These are phyloP conservation scores for Callipepla squamata DNA, from an alignment of 2,113 vertebrate species.

Conservation along the genomic window DNA sequence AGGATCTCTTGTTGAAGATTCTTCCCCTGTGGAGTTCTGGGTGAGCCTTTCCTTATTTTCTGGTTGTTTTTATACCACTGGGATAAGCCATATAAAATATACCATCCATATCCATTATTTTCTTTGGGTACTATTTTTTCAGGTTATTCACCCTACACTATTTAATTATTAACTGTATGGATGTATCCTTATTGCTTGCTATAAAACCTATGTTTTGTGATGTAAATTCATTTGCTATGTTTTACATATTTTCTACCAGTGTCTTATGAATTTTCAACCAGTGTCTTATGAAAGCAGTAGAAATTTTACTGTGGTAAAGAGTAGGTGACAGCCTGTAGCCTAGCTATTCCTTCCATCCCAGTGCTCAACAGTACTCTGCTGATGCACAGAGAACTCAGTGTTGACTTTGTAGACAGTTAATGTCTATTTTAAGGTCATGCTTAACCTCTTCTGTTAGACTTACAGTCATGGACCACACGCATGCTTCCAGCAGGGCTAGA, in stretches of 20 bases:
- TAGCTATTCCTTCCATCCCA: not conserved
- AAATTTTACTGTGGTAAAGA: not conserved
- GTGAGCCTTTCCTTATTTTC: too few relatives aligned
- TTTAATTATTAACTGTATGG: not conserved
- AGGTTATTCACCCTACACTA: too few relatives aligned
- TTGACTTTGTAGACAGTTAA: not conserved
- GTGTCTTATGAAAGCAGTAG: not conserved
- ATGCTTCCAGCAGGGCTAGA: not conserved
- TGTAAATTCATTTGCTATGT: not conserved
- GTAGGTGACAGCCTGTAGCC: not conserved
- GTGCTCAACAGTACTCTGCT: not conserved
- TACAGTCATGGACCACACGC: not conserved
- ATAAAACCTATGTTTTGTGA: not conserved
- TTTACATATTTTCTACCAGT: not conserved
- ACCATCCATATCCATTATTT: too few relatives aligned
- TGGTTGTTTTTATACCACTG: too few relatives aligned
- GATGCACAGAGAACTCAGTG: not conserved
- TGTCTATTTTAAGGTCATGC: not conserved
- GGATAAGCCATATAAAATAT: too few relatives aligned
- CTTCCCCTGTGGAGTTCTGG: too few relatives aligned
- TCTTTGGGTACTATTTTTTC: too few relatives aligned
- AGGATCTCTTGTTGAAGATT: too few relatives aligned
- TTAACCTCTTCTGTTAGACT: not conserved
- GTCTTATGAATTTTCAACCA: not conserved
- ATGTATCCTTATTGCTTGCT: not conserved